These are phyloP conservation scores for Synchiropus splendidus DNA, from an alignment of 2,113 vertebrate species.

Conservation along the genomic window DNA sequence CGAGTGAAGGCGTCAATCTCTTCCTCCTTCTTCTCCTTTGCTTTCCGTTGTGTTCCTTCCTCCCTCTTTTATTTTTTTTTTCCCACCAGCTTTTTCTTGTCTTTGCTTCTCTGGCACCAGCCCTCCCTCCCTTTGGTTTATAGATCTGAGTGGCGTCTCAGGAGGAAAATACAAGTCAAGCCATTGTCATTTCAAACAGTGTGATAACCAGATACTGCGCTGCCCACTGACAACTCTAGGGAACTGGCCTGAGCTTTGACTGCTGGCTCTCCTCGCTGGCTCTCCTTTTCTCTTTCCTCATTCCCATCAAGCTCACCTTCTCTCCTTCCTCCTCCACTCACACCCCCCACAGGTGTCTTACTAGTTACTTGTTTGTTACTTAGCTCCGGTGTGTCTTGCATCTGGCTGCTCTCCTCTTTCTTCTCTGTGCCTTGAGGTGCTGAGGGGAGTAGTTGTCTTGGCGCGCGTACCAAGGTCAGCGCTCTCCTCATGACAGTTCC, in stretches of 20 bases:
- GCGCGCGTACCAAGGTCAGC: conserved; percentile 85
- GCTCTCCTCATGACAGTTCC: conserved; percentile 92
- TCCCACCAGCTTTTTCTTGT: conserved; percentile 38
- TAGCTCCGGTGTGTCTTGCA: conserved; percentile 72
- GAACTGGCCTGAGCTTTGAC: conserved; percentile 64
- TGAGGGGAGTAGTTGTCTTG: conserved; percentile 87
- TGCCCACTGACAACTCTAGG: conserved; percentile 62
- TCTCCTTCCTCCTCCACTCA: conserved; percentile 5
- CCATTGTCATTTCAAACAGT: conserved; percentile 75
- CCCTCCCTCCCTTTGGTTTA: conserved; percentile 32
- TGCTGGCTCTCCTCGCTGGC: conserved; percentile 51
- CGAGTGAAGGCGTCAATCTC: conserved; percentile 41
- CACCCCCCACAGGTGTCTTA: conserved; percentile 18
- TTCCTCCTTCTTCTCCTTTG: conserved; percentile 5
- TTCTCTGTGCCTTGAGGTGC: conserved; percentile 57
- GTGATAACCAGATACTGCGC: conserved; percentile 71
- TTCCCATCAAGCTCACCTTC: conserved; percentile 24
- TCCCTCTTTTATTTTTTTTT: conserved; percentile 23
- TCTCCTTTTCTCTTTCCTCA: conserved; percentile 7
- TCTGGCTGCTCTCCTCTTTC: conserved; percentile 60
- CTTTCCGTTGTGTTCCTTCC: conserved; percentile 26
- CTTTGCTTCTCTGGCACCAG: conserved; percentile 5
- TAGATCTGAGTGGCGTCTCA: conserved; percentile 60
- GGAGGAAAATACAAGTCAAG: conserved; percentile 71
- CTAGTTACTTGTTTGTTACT: conserved; percentile 55